Evolutionary conservation across 2,113 vertebrate species (phyloP).

Genomic region (Channa maculata): DNA sequence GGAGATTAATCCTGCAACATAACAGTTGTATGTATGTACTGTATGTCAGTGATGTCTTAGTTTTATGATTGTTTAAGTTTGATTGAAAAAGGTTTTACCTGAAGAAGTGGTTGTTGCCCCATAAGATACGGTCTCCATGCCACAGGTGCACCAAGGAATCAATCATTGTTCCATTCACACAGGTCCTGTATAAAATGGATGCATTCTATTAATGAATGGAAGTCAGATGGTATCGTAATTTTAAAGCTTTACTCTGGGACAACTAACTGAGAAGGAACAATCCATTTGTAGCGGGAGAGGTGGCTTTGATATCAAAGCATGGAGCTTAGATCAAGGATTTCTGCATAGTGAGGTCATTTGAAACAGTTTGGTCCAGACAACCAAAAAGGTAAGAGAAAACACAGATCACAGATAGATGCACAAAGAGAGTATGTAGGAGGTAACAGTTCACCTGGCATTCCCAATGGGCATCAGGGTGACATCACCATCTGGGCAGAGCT

Average conservation of each 20-base stretch:
- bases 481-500: slow-evolving; percentile 91
- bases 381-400: slow-evolving; percentile 42
- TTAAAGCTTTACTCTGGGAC: slow-evolving; percentile 8
- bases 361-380: slow-evolving; percentile 58
- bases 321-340: slow-evolving; percentile 60
- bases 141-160: slow-evolving; percentile 90
- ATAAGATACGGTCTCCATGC: slow-evolving; percentile 97
- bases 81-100: slow-evolving; percentile 80
- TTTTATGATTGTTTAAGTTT: background rate
- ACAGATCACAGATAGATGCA: slow-evolving; percentile 5
- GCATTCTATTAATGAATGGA: background rate
- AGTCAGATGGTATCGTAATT: background rate
- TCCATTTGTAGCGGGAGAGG: slow-evolving; percentile 23
- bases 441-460: slow-evolving; percentile 89
- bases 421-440: background rate
- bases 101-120: slow-evolving; percentile 99
- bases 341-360: slow-evolving; percentile 68
- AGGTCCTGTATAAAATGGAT: slow-evolving; percentile 85
- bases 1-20: slow-evolving; percentile 90
- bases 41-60: slow-evolving; percentile 5
- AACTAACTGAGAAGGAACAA: slow-evolving; percentile 20
- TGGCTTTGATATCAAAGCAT: slow-evolving; percentile 62
- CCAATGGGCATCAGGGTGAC: slow-evolving; percentile 90
- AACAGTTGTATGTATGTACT: background rate
- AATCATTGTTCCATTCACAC: slow-evolving; percentile 92